Conservation (phyloP, 64 coral and sea anemone species). For the Montipora cactus region DNA sequence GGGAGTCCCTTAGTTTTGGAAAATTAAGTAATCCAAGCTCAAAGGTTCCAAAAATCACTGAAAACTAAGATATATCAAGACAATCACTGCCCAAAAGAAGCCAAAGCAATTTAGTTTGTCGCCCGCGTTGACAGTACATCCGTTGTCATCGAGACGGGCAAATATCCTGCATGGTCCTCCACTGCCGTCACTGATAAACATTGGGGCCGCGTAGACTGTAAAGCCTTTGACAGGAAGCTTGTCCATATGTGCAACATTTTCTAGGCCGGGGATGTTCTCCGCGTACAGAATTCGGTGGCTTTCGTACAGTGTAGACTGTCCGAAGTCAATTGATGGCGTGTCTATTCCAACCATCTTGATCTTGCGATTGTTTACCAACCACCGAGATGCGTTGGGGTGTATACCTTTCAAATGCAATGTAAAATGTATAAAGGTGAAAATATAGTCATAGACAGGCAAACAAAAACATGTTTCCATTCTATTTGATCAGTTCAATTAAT, state of each 20-base stretch:
- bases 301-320: constrained; percentile 36
- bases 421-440: neutral
- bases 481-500: no score
- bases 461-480: no score
- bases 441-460: no score
- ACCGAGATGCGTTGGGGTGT: constrained; percentile 53
- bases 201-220: constrained; percentile 71
- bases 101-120: neutral
- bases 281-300: constrained; percentile 52
- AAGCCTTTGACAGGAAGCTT: constrained; percentile 72
- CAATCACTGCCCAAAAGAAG: neutral
- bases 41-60: no score
- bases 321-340: constrained; percentile 68
- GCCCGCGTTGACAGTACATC: neutral
- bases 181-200: constrained; percentile 71
- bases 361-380: constrained; percentile 61
- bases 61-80: no score
- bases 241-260: constrained; percentile 82
- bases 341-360: constrained; percentile 74
- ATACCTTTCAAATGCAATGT: constrained; percentile 9
- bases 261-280: constrained; percentile 72
- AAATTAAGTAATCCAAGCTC: neutral
- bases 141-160: constrained; percentile 42
- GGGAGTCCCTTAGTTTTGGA: no score
- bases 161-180: constrained; percentile 71